phyloP scores from a whole-genome alignment of 2,888 invertebrate species.

The Drosophila prostipennis region DNA sequence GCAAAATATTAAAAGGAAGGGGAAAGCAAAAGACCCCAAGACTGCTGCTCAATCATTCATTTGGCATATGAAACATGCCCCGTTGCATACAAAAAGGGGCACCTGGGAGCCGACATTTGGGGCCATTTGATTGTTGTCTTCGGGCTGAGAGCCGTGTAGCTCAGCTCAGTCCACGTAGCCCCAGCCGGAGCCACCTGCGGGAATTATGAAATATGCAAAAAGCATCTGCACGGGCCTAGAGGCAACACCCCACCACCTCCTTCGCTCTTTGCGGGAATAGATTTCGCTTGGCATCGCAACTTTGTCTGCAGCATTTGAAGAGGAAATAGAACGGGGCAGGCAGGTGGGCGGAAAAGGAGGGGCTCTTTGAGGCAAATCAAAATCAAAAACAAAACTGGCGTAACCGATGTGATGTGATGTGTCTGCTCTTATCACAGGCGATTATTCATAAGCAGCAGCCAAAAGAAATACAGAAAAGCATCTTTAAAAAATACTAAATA shows the following conservation, averaged over 20 bases:
- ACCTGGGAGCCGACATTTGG: constrained; percentile 42
- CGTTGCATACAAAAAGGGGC: constrained; percentile 71
- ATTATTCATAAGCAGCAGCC: constrained; percentile 40
- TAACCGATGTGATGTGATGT: constrained; percentile 41
- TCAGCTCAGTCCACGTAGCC: constrained; percentile 13
- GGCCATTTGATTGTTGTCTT: constrained; percentile 63
- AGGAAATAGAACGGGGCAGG: background rate
- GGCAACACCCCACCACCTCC: constrained; percentile 10
- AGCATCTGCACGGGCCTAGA: constrained; percentile 38
- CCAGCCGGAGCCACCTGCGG: constrained; percentile 54
- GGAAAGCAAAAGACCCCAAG: background rate
- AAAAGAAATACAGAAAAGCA: constrained; percentile 2
- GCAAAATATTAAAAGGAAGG: background rate
- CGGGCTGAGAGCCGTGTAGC: background rate
- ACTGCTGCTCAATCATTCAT: constrained; percentile 27
- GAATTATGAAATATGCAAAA: constrained; percentile 75
- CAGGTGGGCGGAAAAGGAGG: background rate
- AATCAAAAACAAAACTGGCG: constrained; percentile 41
- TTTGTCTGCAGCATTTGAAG: constrained; percentile 28
- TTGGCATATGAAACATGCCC: constrained; percentile 48
- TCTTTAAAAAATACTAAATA: background rate
- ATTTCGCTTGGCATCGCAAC: constrained; percentile 35
- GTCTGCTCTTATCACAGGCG: constrained; percentile 37
- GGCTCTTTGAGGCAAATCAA: constrained; percentile 21
- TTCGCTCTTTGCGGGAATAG: constrained; percentile 24